Evolutionary conservation across 2,888 invertebrate genomes (phyloP).

Genomic region (Muscina levida): DNA sequence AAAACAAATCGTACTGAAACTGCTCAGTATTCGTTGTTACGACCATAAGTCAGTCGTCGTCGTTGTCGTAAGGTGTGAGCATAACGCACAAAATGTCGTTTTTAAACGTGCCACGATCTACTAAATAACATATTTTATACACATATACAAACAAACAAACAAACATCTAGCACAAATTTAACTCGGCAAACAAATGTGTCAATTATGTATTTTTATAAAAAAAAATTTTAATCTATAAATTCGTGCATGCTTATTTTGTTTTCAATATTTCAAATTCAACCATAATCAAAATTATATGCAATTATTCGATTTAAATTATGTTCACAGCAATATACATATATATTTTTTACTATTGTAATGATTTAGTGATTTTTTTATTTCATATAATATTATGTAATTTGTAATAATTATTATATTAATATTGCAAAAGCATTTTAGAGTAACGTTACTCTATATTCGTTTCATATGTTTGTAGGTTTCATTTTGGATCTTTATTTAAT

Average conservation of each 20-base stretch:
- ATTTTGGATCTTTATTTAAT: constrained; percentile 66
- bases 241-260: not conserved
- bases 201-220: constrained; percentile 47
- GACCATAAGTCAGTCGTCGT: not conserved
- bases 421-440: too few relatives aligned
- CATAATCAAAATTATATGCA: constrained; percentile 28
- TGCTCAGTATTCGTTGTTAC: constrained; percentile 59
- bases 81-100: constrained; percentile 52
- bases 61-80: not conserved
- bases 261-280: constrained; percentile 18
- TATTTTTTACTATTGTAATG: constrained; percentile 23
- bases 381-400: constrained; percentile 27
- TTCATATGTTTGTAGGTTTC: constrained; percentile 33
- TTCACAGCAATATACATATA: constrained; percentile 26
- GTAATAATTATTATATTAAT: too few relatives aligned
- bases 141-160: too few relatives aligned
- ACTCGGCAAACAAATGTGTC: constrained; percentile 35
- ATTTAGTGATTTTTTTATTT: constrained; percentile 13
- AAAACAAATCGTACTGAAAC: constrained; percentile 48
- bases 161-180: constrained; percentile 13
- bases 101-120: constrained; percentile 63
- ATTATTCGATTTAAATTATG: not conserved
- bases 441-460: not conserved
- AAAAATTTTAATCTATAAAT: too few relatives aligned
- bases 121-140: not conserved